A percentile compares a stretch with the other conserved stretches of the same genome.
These are phyloP conservation scores for Beroe ovata DNA, from an alignment of 37 sponge, comb jelly and placozoan genomes.

Conservation along the genomic window DNA sequence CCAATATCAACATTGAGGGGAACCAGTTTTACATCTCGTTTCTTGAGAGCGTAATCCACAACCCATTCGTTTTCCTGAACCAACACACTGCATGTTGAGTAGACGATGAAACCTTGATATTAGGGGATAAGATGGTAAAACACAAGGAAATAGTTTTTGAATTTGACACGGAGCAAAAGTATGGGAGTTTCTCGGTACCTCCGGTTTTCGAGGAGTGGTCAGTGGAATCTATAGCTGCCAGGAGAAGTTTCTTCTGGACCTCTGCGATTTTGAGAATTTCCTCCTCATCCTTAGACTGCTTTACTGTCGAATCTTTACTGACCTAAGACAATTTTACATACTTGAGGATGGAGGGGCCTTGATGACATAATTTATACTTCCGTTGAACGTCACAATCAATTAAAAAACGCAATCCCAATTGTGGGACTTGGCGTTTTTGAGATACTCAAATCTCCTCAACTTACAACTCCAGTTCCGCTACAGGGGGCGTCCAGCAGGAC, in stretches of 20 bases:
- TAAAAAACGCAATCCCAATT: too few relatives aligned
- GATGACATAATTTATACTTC: neutral
- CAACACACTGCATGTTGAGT: slow-evolving; percentile 93
- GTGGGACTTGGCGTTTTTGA: too few relatives aligned
- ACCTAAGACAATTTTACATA: too few relatives aligned
- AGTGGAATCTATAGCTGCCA: slow-evolving; percentile 93
- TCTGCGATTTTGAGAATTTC: slow-evolving; percentile 87
- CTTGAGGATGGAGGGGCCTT: neutral
- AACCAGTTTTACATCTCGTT: slow-evolving; percentile 87
- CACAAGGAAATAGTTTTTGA: neutral
- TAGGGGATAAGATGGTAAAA: neutral
- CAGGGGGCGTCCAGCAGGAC: slow-evolving; percentile 96
- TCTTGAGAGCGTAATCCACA: slow-evolving; percentile 90
- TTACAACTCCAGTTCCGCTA: slow-evolving; percentile 94
- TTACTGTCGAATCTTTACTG: slow-evolving; percentile 89
- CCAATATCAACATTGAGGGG: slow-evolving; percentile 87
- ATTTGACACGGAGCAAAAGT: too few relatives aligned
- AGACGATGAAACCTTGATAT: slow-evolving; percentile 86
- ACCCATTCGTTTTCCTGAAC: slow-evolving; percentile 97
- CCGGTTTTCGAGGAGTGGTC: slow-evolving; percentile 85
- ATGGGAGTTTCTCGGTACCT: slow-evolving; percentile 33
- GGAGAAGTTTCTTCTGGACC: slow-evolving; percentile 88
- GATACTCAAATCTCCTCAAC: too few relatives aligned
- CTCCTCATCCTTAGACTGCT: slow-evolving; percentile 80
- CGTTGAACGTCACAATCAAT: too few relatives aligned